Evolutionary conservation across 2,888 invertebrate genomes (phyloP).

Genomic region (Drosophila cracens): DNA sequence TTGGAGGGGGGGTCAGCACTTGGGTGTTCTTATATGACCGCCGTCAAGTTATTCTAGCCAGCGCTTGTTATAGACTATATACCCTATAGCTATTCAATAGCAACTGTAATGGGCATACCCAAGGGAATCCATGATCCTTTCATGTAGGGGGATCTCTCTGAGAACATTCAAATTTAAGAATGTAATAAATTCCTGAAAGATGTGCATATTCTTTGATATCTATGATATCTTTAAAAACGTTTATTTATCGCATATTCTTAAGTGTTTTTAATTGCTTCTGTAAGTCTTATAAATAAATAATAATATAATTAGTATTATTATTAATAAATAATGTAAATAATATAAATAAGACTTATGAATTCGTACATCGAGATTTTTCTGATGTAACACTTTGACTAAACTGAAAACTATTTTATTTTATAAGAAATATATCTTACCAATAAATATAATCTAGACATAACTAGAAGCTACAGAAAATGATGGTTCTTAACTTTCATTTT

Average conservation of each 20-base stretch:
- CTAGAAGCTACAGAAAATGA: not conserved
- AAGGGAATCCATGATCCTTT: not conserved
- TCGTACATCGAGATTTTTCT: not conserved
- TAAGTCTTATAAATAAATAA: not conserved
- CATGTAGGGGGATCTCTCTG: not conserved
- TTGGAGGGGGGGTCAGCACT: constrained; percentile 39
- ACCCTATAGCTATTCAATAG: constrained; percentile 25
- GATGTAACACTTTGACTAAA: too few species aligned
- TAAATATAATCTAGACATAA: not conserved
- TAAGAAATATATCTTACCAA: too few species aligned
- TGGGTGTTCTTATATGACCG: constrained; percentile 80
- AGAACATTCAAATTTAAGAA: not conserved
- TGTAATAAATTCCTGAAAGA: too few species aligned
- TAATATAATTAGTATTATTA: not conserved
- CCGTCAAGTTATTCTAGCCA: constrained; percentile 57
- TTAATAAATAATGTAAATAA: not conserved
- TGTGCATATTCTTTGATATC: not conserved
- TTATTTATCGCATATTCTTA: not conserved
- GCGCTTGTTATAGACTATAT: constrained; percentile 38
- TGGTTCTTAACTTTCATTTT: not conserved
- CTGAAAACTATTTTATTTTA: too few species aligned
- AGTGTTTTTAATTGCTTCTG: not conserved
- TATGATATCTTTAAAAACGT: not conserved
- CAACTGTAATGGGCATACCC: not conserved
- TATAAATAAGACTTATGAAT: not conserved